Evolutionary conservation across 1,140 invertebrate genomes (phyloP).

Genomic region (Nasonia longicornis): DNA sequence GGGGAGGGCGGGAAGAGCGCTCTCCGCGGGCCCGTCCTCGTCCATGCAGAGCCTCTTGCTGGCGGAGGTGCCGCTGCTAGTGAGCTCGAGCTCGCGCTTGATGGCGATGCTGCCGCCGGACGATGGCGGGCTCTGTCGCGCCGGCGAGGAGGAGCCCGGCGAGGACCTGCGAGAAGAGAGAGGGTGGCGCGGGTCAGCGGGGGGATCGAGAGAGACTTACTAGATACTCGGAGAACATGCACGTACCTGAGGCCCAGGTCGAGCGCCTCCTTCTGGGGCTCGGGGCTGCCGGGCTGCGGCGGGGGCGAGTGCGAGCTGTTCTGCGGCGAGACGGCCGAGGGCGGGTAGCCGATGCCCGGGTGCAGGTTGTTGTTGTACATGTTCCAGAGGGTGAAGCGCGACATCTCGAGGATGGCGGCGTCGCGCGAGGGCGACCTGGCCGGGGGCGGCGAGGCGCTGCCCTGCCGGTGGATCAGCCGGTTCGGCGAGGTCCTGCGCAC

Average conservation of each 20-base stretch:
- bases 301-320: conserved; percentile 58
- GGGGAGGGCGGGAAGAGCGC: conserved; percentile 48
- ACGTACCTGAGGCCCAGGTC: conserved; percentile 70
- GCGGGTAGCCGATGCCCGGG: conserved; percentile 60
- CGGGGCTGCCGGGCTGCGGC: conserved; percentile 58
- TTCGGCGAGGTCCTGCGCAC: conserved; percentile 62
- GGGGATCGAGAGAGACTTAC: too few relatives aligned
- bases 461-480: conserved; percentile 59
- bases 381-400: conserved; percentile 83
- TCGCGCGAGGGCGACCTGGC: conserved; percentile 68
- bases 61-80: conserved; percentile 69
- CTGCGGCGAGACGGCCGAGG: conserved; percentile 58
- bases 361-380: conserved; percentile 77
- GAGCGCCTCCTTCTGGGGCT: conserved; percentile 74
- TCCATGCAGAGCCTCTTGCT: conserved; percentile 73
- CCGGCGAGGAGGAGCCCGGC: conserved; percentile 58
- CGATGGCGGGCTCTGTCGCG: conserved; percentile 57
- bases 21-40: conserved; percentile 62
- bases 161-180: conserved; percentile 54
- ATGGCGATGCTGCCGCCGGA: conserved; percentile 61
- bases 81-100: conserved; percentile 75
- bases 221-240: too few relatives aligned
- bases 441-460: conserved; percentile 71
- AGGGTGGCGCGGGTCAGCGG: not conserved
- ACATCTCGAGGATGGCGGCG: conserved; percentile 77